Percentiles rank a stretch among this genome's conserved stretches.
These are phyloP conservation scores for Cliona cf. orientalis DNA, from an alignment of 37 sponge, comb jelly and placozoan species.

Conservation along the genomic window DNA sequence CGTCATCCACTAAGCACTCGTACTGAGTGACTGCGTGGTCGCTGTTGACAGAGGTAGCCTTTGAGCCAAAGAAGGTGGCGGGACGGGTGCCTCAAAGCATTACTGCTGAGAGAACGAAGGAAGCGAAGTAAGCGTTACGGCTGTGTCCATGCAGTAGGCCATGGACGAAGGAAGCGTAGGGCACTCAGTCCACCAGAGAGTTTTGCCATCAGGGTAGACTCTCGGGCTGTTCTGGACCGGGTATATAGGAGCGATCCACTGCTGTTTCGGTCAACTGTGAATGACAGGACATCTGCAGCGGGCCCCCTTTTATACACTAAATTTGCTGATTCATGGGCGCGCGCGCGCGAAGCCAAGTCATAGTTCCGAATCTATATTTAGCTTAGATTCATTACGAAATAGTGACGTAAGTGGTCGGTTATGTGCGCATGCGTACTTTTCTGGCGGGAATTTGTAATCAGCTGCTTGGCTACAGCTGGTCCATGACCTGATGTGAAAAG, in stretches of 20 bases:
- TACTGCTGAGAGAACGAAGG: conserved; percentile 17
- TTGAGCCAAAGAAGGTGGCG: conserved; percentile 30
- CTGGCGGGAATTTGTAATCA: not conserved
- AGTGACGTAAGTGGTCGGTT: not conserved
- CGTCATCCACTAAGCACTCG: conserved; percentile 69
- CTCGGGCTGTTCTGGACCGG: not conserved
- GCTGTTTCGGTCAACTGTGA: conserved; percentile 24
- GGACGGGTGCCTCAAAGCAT: not conserved
- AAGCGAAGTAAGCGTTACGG: conserved; percentile 36
- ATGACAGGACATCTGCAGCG: not conserved
- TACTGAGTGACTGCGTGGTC: conserved; percentile 66
- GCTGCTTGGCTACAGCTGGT: not conserved
- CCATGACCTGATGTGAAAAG: not conserved
- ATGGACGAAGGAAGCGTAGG: conserved; percentile 28
- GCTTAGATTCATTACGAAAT: not conserved
- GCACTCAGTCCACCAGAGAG: not conserved
- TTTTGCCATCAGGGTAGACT: not conserved
- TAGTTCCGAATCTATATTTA: not conserved
- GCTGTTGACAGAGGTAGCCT: conserved; percentile 52
- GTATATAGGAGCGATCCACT: conserved; percentile 5
- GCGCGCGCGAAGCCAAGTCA: not conserved
- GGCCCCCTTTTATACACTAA: not conserved
- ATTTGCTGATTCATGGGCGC: not conserved
- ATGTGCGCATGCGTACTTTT: not conserved
- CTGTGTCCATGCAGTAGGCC: not conserved